Evolutionary conservation across 2,888 invertebrate species (phyloP).

Genomic region (Cataglyphis livida): DNA sequence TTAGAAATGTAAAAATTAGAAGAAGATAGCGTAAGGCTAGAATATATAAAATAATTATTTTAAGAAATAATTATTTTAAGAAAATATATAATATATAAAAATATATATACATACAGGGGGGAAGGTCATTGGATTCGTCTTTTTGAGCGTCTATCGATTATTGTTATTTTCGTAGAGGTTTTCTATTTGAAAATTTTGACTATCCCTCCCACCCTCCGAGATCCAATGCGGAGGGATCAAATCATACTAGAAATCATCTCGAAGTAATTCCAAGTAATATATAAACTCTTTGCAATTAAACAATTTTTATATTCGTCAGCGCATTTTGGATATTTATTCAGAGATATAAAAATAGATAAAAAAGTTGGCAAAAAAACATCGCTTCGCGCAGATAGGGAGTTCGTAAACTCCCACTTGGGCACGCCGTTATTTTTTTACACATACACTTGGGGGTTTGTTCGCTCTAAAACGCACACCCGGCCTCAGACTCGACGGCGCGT

Average conservation of each 20-base stretch:
- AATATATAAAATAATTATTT: neutral
- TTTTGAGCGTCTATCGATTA: too few species aligned
- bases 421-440: constrained; percentile 15
- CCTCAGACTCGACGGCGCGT: constrained; percentile 19
- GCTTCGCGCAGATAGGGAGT: neutral
- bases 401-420: neutral
- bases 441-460: constrained; percentile 46
- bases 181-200: too few species aligned
- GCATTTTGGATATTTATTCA: neutral
- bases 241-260: too few species aligned
- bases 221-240: too few species aligned
- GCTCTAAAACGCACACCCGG: constrained; percentile 29
- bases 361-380: neutral
- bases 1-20: constrained; percentile 30
- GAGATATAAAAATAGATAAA: neutral
- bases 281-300: constrained; percentile 16
- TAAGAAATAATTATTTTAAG: constrained; percentile 12
- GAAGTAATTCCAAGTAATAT: neutral
- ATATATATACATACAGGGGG: neutral
- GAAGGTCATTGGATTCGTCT: too few species aligned
- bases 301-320: constrained; percentile 13
- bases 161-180: too few species aligned
- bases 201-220: too few species aligned
- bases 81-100: constrained; percentile 11
- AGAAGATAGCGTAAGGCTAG: neutral